Evolutionary conservation across 2,888 invertebrate genomes (phyloP), one percentile per base, ranked within the genome.

Genomic region (Sepioteuthis lessoniana): DNA sequence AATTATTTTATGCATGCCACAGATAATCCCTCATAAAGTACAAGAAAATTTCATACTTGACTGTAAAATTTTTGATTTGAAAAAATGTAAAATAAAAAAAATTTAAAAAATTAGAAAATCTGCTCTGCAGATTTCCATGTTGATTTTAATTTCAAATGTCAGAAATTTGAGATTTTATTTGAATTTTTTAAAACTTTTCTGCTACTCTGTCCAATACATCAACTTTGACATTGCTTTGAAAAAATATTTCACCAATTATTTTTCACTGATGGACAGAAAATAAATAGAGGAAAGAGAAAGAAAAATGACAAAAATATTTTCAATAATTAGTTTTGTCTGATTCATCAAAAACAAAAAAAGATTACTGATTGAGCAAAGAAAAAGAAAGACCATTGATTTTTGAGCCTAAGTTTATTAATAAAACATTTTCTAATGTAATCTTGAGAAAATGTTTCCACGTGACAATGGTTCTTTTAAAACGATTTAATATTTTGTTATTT

Each of bases 391-490:
- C n/a, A 76, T 76, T 76, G 76, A 76, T 76, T 76, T 55, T 35
- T n/a, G n/a, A 76, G 76, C n/a, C n/a, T n/a, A 10, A 76, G n/a
- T 76, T 76, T 76, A 76, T 76, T 76, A 76, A 76, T n/a, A 76
- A n/a, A n/a, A 76, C 76, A 76, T 76, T n/a, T 76, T 76, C n/a
- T 76, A n/a, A 76, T 76, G 76, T n/a, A 76, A n/a, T 76, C 76
- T 76, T 76, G n/a, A 76, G n/a, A 35, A 55, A 76, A n/a, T 35
- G n/a, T 76, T n/a, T 76, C n/a, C 16, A 16, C 10, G 16, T 16
- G n/a, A n/a, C n/a, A 76, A 76, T n/a, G 76, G 35, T n/a, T 76
- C n/a, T 76, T 3, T 13, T 16, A n/a, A 35, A 76, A n/a, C 55
- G 25, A 55, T 55, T 76, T 31, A 60, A 60, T 76, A n/a, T 76